Evolutionary conservation across 2,797 vertebrate genomes (phyloP).

Genomic region (Macroramphosus scolopax): DNA sequence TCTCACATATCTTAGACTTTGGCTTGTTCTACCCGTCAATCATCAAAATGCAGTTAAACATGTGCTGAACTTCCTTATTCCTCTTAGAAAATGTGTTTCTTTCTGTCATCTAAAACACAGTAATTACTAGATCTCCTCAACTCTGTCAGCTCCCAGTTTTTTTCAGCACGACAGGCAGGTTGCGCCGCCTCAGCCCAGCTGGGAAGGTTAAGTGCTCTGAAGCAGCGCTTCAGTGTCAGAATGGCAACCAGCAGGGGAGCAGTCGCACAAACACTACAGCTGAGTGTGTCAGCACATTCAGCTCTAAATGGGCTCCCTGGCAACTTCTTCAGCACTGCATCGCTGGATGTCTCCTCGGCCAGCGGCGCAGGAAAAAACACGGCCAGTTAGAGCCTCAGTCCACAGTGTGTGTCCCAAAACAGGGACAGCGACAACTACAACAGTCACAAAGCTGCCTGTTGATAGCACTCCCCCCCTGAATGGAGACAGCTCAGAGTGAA

Average conservation of each 20-base stretch:
- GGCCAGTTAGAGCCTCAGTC: conserved; percentile 11
- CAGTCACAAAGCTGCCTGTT: conserved; percentile 57
- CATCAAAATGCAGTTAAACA: too few relatives aligned
- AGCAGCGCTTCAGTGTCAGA: conserved; percentile 35
- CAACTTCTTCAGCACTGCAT: conserved; percentile 40
- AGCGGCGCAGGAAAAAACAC: conserved; percentile 11
- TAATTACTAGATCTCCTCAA: background rate
- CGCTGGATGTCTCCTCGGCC: conserved; percentile 38
- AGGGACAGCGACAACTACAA: conserved; percentile 23
- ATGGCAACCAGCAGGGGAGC: conserved; percentile 22
- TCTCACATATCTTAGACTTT: too few relatives aligned
- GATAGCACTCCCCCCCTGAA: conserved; percentile 28
- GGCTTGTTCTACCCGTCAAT: too few relatives aligned
- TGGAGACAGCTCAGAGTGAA: conserved; percentile 46
- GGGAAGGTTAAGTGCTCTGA: conserved; percentile 48
- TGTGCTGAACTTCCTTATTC: too few relatives aligned
- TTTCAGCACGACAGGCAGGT: conserved; percentile 16
- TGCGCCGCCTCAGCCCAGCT: conserved; percentile 20
- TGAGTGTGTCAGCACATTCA: conserved; percentile 38
- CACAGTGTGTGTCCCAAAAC: conserved; percentile 18
- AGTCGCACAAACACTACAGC: conserved; percentile 38
- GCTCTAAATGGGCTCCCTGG: conserved; percentile 46
- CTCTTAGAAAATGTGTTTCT: too few relatives aligned
- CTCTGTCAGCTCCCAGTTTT: conserved; percentile 6
- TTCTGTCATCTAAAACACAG: background rate